Evolutionary conservation across 2,888 invertebrate genomes (phyloP).

Genomic region (Lochmaea capreae): DNA sequence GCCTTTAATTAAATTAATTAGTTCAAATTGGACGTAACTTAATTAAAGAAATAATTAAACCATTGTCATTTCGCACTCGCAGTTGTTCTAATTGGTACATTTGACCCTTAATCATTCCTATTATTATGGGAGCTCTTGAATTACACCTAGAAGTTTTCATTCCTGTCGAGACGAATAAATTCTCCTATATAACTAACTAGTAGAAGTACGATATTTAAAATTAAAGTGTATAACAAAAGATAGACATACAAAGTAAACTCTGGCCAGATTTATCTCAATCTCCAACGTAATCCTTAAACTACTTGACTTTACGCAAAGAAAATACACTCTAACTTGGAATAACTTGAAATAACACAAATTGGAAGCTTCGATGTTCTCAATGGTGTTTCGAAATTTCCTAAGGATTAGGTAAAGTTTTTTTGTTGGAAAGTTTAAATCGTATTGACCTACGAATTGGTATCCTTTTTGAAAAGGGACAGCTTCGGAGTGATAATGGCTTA

Average conservation of each 20-base stretch:
- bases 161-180: background rate
- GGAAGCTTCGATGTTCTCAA: background rate
- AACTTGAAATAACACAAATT: background rate
- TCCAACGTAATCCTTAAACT: background rate
- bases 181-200: no score
- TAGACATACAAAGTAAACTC: no score
- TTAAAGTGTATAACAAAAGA: no score
- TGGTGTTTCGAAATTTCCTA: slow-evolving; percentile 8
- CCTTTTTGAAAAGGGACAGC: background rate
- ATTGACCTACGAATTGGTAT: slow-evolving; percentile 28
- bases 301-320: background rate
- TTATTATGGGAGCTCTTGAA: background rate
- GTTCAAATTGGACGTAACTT: slow-evolving; percentile 19
- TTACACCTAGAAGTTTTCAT: slow-evolving; percentile 3
- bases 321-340: background rate
- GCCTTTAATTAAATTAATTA: slow-evolving; percentile 3
- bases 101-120: slow-evolving; percentile 6
- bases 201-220: no score
- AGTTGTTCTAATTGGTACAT: slow-evolving; percentile 11
- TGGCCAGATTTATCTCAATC: no score
- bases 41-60: slow-evolving; percentile 23
- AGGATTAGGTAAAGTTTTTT: slow-evolving; percentile 25
- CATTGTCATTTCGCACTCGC: slow-evolving; percentile 8
- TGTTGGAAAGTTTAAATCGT: slow-evolving; percentile 23
- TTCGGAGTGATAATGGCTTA: slow-evolving; percentile 22